Evolutionary conservation across 2,797 vertebrate species (phyloP).

Genomic region (Linurgus olivaceus): DNA sequence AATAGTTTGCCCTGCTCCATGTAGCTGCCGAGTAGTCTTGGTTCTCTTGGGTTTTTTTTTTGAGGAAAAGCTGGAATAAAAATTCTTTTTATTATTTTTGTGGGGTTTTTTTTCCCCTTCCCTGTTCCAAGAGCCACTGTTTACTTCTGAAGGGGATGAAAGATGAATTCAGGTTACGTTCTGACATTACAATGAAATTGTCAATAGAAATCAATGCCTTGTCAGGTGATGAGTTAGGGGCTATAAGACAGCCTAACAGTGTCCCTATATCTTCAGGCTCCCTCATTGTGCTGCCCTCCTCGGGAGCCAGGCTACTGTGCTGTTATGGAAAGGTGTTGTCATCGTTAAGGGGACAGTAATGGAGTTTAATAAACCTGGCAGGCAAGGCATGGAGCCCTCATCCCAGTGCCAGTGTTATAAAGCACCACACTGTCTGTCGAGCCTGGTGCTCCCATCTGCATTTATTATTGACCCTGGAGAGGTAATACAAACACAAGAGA

Average conservation of each 20-base stretch:
- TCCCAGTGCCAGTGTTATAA: not conserved
- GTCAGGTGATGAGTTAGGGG: constrained; percentile 63
- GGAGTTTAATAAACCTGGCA: constrained; percentile 66
- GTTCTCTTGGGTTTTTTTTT: constrained; percentile 20
- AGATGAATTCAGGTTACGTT: constrained; percentile 66
- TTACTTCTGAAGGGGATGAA: constrained; percentile 65
- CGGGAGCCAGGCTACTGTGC: constrained; percentile 19
- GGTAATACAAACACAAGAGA: not conserved
- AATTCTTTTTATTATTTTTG: not conserved
- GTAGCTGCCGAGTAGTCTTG: not conserved
- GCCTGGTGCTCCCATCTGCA: constrained; percentile 6
- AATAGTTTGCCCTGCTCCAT: constrained; percentile 8
- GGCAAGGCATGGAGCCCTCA: not conserved
- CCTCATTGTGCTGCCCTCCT: constrained; percentile 40
- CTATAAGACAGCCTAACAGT: constrained; percentile 54
- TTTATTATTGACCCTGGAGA: constrained; percentile 53
- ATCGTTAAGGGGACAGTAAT: constrained; percentile 47
- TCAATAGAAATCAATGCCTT: constrained; percentile 76
- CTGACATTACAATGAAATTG: constrained; percentile 73
- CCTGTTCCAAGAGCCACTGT: constrained; percentile 49
- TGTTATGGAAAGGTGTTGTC: constrained; percentile 52
- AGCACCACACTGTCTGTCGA: not conserved
- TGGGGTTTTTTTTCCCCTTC: not conserved
- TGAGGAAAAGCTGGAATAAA: constrained; percentile 3
- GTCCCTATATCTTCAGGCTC: constrained; percentile 54